Evolutionary conservation across 2,113 vertebrate genomes (phyloP), one percentile per base, ranked within the genome.

Genomic region (Indicator maculatus): DNA sequence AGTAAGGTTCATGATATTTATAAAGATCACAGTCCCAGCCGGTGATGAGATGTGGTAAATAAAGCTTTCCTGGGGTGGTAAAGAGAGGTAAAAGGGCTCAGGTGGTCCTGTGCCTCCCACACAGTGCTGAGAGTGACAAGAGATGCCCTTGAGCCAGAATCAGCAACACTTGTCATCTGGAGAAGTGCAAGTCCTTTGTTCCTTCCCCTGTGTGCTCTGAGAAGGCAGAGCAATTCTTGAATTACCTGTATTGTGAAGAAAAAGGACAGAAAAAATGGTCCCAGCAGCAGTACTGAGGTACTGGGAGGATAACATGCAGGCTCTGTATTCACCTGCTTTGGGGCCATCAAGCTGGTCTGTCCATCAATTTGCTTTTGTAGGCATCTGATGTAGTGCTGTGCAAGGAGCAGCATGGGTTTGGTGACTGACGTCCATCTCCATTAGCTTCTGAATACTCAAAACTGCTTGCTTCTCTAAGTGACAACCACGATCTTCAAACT

Each of bases 351-450:
- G 10, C 9, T 28, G 18, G 5, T 82, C 33, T 47, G 8, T 21
- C 44, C 18, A 4, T 60, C 36, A 69, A 9, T 69, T 50, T 81
- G 63, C 44, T 69, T 10, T 21, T 75, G 27, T 30, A n/a, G 47
- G 7, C 3, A 2, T 2, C 2, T 3, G 1, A 2, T 39, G 44
- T 39, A 45, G 30, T 8, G 9, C 66, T 33, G 18, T 64, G 50
- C 31, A 61, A 65, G 47, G 58, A 75, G 36, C 26, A 30, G 21
- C 8, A 2, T 15, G 52, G 16, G 2, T 44, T 45, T 73, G 31
- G 21, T n/a, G 52, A 18, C 6, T 39, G 10, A 10, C 9, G 5
- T 83, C 12, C 7, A 5, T 27, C 23, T 76, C 19, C 0, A 0
- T 23, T 64, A 28, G n/a, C 20, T 21, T 58, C 36, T 79, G 26